Base-by-base conservation (phyloP, 2,113 vertebrate genomes). In the Anolis carolinensis region DNA sequence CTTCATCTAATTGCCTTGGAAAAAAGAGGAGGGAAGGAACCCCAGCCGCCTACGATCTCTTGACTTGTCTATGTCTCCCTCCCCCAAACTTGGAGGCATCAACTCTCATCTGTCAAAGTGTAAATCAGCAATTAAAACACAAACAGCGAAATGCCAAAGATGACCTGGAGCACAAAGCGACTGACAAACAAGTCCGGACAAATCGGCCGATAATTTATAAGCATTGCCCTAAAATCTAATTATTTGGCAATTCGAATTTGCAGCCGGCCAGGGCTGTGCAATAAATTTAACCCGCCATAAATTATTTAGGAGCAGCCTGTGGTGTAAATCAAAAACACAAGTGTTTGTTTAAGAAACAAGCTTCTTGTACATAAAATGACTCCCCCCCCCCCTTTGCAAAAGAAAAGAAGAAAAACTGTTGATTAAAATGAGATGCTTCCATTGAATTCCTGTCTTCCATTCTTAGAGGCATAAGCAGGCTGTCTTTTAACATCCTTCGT, bases 191-290 rank as follows among this genome's bases (percentile, higher is more conserved):
- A 97, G 97, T 97, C 97, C 93, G 96, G 97, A 98, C 97, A 98
- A 98, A 98, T 97, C 97, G 96, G 96, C 89, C 95, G 97, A 97
- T 98, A 97, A 98, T 98, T 98, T 98, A 97, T 97, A 97, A 97
- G 97, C 97, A 96, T 96, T 96, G 97, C 97, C 96, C 97, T 97
- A 97, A 98, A 98, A 98, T 98, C 97, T 98, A 97, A 98, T 98
- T 98, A 98, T 98, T 98, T 97, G 97, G 97, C 97, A 97, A 98
- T 98, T 98, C 96, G 96, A 97, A 98, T 98, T 97, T 97, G 97
- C 97, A 97, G 97, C 95, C 96, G 94, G 96, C 96, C 96, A 96
- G 95, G 97, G 96, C 96, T 97, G 89, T 96, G 96, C 97, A 97
- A 97, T 98, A 97, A 98, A 98, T 97, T 97, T 97, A 98, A 96